Conservation (phyloP, 92 coral and sea anemone genomes). For the Paramuricea clavata region DNA sequence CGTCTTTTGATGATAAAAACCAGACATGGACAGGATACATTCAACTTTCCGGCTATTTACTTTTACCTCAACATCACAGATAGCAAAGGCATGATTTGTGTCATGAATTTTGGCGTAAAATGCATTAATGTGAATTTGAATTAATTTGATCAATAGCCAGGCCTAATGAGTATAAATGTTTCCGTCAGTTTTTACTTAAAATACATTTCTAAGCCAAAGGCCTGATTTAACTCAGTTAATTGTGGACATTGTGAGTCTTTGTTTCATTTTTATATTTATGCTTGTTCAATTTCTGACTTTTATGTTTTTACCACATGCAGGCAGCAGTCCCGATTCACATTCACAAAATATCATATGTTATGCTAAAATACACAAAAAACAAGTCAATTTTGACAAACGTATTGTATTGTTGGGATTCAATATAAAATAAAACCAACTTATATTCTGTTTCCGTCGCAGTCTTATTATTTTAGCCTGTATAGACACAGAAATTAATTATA, state of each 20-base stretch:
- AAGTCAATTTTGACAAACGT: neutral
- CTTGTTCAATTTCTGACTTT: neutral
- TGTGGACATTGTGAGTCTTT: neutral
- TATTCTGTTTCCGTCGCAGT: conserved; percentile 12
- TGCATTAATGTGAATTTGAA: neutral
- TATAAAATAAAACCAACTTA: conserved; percentile 14
- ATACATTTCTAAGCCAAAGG: neutral
- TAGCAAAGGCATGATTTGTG: neutral
- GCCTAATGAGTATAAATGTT: conserved; percentile 14
- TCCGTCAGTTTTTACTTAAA: conserved; percentile 16
- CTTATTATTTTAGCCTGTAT: conserved; percentile 14
- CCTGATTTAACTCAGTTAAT: neutral
- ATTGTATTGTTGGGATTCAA: conserved; percentile 15
- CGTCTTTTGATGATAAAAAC: neutral
- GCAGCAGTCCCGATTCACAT: neutral
- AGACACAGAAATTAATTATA: conserved; percentile 1
- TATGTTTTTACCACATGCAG: neutral
- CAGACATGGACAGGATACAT: conserved; percentile 4
- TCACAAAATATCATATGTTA: neutral
- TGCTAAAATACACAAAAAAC: neutral
- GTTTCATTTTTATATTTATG: neutral
- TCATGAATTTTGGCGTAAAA: neutral
- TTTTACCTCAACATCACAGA: neutral
- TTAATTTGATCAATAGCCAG: neutral
- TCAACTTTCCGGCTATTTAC: neutral